phyloP scores from a whole-genome alignment of 2,113 vertebrate species.

The Aythya baeri region DNA sequence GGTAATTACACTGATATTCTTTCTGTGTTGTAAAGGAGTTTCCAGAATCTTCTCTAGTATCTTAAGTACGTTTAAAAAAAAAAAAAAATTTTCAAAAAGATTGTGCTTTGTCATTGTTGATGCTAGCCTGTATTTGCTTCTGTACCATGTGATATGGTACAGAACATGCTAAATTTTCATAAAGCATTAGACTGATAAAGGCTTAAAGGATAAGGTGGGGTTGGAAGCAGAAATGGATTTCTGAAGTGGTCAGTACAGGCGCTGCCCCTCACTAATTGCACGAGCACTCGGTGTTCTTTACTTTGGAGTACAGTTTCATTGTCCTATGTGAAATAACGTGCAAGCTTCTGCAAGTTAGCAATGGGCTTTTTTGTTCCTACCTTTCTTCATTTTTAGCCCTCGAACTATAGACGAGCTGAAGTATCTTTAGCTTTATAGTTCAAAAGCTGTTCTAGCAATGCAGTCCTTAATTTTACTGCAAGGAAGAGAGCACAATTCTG shows the following conservation, averaged over 20 bases:
- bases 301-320: not conserved
- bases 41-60: not conserved
- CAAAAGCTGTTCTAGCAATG: not conserved
- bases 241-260: not conserved
- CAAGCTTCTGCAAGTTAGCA: not conserved
- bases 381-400: not conserved
- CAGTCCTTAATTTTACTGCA: not conserved
- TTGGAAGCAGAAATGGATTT: not conserved
- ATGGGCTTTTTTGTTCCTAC: not conserved
- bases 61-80: not conserved
- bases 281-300: not conserved
- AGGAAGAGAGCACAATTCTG: not conserved
- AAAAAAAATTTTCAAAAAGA: not conserved
- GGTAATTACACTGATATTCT: not conserved
- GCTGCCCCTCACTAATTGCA: not conserved
- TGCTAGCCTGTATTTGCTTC: not conserved
- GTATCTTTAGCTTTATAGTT: too few relatives aligned
- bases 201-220: too few relatives aligned
- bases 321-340: not conserved
- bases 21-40: not conserved
- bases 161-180: too few relatives aligned
- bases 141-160: too few relatives aligned
- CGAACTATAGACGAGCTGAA: not conserved
- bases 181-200: too few relatives aligned
- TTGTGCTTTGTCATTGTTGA: not conserved